Evolutionary conservation across 2,888 invertebrate genomes (phyloP), one percentile per base, ranked within the genome.

Genomic region (Noctua pronuba): DNA sequence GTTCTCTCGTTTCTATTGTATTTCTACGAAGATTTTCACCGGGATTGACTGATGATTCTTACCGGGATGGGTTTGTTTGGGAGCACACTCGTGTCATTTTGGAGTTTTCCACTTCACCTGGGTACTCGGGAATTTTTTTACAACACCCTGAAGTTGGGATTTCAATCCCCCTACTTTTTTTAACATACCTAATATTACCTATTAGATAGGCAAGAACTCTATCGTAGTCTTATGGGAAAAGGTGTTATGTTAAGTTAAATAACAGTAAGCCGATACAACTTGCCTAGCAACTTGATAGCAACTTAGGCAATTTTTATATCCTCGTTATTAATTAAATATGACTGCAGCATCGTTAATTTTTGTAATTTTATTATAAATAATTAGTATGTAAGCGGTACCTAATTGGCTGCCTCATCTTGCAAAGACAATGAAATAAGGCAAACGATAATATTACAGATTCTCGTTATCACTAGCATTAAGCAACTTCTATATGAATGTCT

Each of bases 391-490:
- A 4, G n/a, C 28, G n/a, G 13, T n/a, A 46, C 28, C 18, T n/a
- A 46, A 65, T 7, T 41, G 55, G 13, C 46, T 52, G 13, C 24
- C 35, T 69, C 28, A n/a, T 65, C n/a, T 58, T 31, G 10, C 6
- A 49, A 65, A 69, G 16, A 65, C 31, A 49, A 80, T 71, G 21
- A 55, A 52, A 21, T 52, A 24, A 44, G 69, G 38, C 41, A 28
- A 62, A 35, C 35, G 49, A 11, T 8, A 60, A 3, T n/a, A n/a
- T 11, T 28, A 24, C n/a, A 21, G 10, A 24, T n/a, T 10, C 31
- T 31, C 31, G 31, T 31, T 31, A 8, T 60, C 31, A 60, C 2
- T 21, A 31, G 18, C 31, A 31, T 31, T 1, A 31, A 18, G 31
- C 8, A 10, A 10, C 21, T 6, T n/a, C 16, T 58, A 18, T 31